Conservation (phyloP, 2,888 invertebrate species). For the Bombylius discolor region DNA sequence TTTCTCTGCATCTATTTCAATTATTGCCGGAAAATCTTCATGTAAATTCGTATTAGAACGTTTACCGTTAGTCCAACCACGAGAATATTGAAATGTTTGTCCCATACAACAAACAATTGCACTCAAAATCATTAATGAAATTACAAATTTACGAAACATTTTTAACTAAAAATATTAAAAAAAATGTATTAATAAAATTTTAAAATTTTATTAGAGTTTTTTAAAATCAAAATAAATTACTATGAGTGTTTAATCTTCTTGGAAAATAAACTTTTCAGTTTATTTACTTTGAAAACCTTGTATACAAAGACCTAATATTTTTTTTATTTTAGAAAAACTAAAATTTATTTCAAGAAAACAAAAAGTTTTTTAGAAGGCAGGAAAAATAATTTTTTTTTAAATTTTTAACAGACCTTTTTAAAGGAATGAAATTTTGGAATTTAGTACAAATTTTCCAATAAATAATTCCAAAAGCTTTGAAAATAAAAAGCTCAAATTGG, state of each 20-base stretch:
- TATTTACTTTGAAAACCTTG: no score
- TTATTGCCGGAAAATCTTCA: slow-evolving; percentile 23
- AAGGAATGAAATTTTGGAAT: no score
- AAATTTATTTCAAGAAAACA: no score
- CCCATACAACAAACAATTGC: slow-evolving; percentile 30
- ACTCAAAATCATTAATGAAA: slow-evolving; percentile 8
- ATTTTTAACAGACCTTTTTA: no score
- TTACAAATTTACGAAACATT: slow-evolving; percentile 1
- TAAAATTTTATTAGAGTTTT: background rate
- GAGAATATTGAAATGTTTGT: slow-evolving; percentile 65
- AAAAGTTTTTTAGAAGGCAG: no score
- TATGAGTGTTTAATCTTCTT: background rate
- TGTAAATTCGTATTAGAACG: slow-evolving; percentile 27
- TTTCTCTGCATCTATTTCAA: slow-evolving; percentile 26
- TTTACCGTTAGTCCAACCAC: slow-evolving; percentile 67
- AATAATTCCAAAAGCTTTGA: no score
- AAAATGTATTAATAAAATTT: background rate
- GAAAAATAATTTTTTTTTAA: no score
- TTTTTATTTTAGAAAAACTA: no score
- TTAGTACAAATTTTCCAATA: no score
- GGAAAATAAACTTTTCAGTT: no score
- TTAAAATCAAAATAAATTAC: background rate
- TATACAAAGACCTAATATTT: no score
- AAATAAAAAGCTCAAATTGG: no score
- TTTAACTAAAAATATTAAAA: background rate